Conservation (phyloP, 2,888 invertebrate species). For the Drosophila prolongata region DNA sequence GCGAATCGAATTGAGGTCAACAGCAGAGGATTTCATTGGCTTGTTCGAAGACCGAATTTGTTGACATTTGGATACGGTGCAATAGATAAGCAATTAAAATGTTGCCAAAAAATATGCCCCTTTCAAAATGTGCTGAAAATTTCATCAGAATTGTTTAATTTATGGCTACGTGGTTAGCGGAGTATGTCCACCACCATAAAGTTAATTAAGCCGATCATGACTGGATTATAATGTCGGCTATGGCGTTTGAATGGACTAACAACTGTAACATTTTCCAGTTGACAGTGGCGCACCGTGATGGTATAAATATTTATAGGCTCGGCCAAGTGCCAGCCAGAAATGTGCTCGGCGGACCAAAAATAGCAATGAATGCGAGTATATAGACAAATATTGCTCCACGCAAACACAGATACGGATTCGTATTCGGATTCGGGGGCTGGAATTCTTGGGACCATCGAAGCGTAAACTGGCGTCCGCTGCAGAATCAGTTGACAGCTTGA, state of each 20-base stretch:
- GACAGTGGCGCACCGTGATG: conserved; percentile 21
- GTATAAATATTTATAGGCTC: conserved; percentile 44
- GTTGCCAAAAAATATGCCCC: conserved; percentile 13
- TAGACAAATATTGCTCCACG: conserved; percentile 24
- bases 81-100: conserved; percentile 27
- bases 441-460: conserved; percentile 37
- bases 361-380: conserved; percentile 33
- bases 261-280: conserved; percentile 13
- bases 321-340: conserved; percentile 41
- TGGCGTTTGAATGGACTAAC: conserved; percentile 20
- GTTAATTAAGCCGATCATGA: conserved; percentile 37
- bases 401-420: conserved; percentile 10
- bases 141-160: conserved; percentile 12
- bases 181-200: conserved; percentile 27
- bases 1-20: conserved; percentile 31
- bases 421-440: conserved; percentile 23
- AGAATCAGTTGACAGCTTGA: conserved; percentile 49
- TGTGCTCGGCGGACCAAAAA: conserved; percentile 44
- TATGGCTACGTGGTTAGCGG: conserved; percentile 3
- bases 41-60: not conserved
- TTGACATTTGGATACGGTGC: not conserved
- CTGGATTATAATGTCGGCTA: conserved; percentile 23
- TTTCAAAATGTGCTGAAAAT: not conserved
- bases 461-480: conserved; percentile 33
- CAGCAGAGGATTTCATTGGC: conserved; percentile 11